Evolutionary conservation across 2,113 vertebrate species (phyloP).

Genomic region (Lasiurus borealis): DNA sequence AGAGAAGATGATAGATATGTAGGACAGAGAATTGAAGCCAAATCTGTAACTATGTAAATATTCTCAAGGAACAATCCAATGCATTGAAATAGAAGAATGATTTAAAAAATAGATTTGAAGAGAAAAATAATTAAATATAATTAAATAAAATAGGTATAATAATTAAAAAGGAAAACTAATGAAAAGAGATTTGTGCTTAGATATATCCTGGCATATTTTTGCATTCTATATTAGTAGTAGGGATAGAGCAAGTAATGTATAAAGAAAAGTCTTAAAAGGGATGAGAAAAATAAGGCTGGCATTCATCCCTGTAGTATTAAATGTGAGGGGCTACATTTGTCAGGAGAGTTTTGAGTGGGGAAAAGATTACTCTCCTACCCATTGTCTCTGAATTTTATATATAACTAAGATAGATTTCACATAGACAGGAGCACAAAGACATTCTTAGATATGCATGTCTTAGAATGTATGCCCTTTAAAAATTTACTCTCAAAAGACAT

Average conservation of each 20-base stretch:
- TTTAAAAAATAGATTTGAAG: slow-evolving; percentile 4
- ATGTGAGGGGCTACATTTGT: slow-evolving; percentile 11
- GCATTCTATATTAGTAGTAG: background rate
- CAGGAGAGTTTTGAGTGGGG: background rate
- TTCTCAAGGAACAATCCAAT: slow-evolving; percentile 1
- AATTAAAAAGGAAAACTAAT: slow-evolving; percentile 29
- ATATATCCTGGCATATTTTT: background rate
- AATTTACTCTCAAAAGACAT: slow-evolving; percentile 2
- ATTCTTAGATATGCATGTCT: slow-evolving; percentile 19
- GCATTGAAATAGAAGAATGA: background rate
- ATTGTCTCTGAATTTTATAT: background rate
- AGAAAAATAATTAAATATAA: background rate
- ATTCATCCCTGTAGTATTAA: background rate
- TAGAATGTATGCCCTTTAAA: slow-evolving; percentile 27
- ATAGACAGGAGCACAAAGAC: background rate
- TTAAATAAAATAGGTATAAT: background rate
- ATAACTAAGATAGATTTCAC: slow-evolving; percentile 33
- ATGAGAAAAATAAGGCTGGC: background rate
- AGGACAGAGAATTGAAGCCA: background rate
- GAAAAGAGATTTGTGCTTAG: background rate
- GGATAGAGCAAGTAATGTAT: background rate
- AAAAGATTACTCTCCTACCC: background rate
- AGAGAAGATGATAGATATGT: background rate
- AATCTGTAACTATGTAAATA: background rate
- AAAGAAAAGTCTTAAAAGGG: background rate